Conservation (phyloP, 2,888 invertebrate species). For the Drosophila kambysellisi region DNA sequence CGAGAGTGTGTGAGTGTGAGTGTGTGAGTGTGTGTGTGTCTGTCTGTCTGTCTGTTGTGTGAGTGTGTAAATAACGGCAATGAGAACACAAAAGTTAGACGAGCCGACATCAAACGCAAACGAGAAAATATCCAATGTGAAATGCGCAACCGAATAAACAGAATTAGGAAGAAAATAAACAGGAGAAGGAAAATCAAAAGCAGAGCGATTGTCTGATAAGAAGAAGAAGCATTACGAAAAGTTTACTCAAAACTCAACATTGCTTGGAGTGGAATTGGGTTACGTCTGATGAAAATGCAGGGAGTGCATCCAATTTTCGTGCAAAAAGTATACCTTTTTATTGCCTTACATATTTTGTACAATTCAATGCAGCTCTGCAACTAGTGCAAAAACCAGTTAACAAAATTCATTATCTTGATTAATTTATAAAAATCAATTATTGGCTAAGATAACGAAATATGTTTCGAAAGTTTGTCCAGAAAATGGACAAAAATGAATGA, state of each 20-base stretch:
- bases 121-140: background rate
- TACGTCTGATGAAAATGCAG: background rate
- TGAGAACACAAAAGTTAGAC: slow-evolving; percentile 31
- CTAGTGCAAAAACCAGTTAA: too few species aligned
- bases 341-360: too few species aligned
- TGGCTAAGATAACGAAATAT: too few species aligned
- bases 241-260: slow-evolving; percentile 6
- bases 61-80: slow-evolving; percentile 25
- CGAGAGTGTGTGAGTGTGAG: background rate
- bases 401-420: too few species aligned
- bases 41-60: slow-evolving; percentile 1
- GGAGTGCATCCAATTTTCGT: too few species aligned
- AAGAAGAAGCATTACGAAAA: slow-evolving; percentile 8
- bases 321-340: too few species aligned
- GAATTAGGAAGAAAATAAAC: background rate
- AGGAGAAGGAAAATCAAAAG: background rate
- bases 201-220: slow-evolving; percentile 7
- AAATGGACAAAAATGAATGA: too few species aligned
- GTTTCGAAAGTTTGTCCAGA: too few species aligned
- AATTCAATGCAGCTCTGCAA: too few species aligned
- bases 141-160: slow-evolving; percentile 21
- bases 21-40: slow-evolving; percentile 4
- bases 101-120: slow-evolving; percentile 18
- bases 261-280: background rate
- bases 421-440: too few species aligned